Conservation (phyloP, 2,113 vertebrate species). For the Dipodomys ordii region DNA sequence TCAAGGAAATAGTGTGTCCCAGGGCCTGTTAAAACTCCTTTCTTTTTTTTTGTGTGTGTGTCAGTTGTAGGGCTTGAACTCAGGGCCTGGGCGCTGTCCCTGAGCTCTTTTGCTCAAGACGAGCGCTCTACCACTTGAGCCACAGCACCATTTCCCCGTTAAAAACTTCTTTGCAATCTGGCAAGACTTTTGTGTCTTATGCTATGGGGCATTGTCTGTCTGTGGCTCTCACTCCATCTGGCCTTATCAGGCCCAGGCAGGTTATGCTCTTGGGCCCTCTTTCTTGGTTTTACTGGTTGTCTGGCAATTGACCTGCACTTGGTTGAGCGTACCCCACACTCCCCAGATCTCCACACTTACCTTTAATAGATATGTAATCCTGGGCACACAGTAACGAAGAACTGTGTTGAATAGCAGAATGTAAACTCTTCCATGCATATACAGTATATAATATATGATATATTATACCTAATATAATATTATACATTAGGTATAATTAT, state of each 20-base stretch:
- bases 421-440: not conserved
- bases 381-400: not conserved
- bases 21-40: not conserved
- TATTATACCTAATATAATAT: no score
- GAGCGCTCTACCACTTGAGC: no score
- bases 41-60: no score
- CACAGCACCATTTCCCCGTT: no score
- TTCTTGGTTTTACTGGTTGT: constrained; percentile 48
- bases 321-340: not conserved
- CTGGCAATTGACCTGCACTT: not conserved
- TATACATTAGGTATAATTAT: no score
- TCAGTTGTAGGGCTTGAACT: no score
- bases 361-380: not conserved
- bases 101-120: no score
- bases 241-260: not conserved
- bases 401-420: not conserved
- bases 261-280: not conserved
- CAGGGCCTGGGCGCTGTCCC: no score
- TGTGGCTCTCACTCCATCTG: not conserved
- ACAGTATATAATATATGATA: no score
- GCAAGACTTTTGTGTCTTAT: not conserved
- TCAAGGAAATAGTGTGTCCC: not conserved
- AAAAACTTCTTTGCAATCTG: not conserved
- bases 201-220: not conserved
- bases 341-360: constrained; percentile 16